A percentile compares a stretch with the other conserved stretches of the same genome.
phyloP scores from a whole-genome alignment of 2,888 invertebrate species.

The Nematopogon swammerdamellus region DNA sequence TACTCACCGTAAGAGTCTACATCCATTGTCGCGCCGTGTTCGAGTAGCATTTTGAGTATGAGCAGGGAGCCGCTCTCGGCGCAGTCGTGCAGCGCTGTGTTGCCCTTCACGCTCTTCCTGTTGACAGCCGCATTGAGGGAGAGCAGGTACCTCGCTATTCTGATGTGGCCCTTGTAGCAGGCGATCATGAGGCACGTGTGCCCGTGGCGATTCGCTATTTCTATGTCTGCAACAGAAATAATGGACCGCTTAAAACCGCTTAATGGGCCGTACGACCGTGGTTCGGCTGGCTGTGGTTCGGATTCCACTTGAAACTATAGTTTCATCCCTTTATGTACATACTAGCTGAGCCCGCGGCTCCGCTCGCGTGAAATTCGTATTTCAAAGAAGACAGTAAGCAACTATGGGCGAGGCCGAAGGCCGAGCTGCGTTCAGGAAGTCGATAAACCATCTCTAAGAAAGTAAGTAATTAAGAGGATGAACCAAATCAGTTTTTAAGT shows the following conservation, averaged over 20 bases:
- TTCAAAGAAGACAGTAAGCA: too few relatives aligned
- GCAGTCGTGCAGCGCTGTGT: slow-evolving; percentile 97
- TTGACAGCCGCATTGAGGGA: slow-evolving; percentile 88
- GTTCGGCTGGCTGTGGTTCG: too few relatives aligned
- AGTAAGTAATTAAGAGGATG: slow-evolving; percentile 2
- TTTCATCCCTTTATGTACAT: too few relatives aligned
- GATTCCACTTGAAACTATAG: too few relatives aligned
- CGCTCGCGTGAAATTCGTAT: too few relatives aligned
- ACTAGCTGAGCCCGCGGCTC: too few relatives aligned
- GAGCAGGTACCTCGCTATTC: slow-evolving; percentile 86
- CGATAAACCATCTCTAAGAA: too few relatives aligned
- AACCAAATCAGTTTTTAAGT: neutral
- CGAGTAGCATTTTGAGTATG: slow-evolving; percentile 84
- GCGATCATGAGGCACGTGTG: slow-evolving; percentile 99
- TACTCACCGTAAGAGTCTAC: slow-evolving; percentile 86
- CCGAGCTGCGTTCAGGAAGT: too few relatives aligned
- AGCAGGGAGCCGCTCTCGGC: slow-evolving; percentile 94
- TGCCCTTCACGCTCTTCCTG: slow-evolving; percentile 87
- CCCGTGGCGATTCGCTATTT: slow-evolving; percentile 92
- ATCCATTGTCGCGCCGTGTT: slow-evolving; percentile 88
- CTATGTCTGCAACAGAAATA: slow-evolving; percentile 69
- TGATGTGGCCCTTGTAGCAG: slow-evolving; percentile 91
- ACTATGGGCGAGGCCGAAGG: too few relatives aligned
- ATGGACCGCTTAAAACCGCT: too few relatives aligned
- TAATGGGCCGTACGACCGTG: too few relatives aligned